Evolutionary conservation across 2,113 vertebrate genomes (phyloP).

Genomic region (Thermophis baileyi): DNA sequence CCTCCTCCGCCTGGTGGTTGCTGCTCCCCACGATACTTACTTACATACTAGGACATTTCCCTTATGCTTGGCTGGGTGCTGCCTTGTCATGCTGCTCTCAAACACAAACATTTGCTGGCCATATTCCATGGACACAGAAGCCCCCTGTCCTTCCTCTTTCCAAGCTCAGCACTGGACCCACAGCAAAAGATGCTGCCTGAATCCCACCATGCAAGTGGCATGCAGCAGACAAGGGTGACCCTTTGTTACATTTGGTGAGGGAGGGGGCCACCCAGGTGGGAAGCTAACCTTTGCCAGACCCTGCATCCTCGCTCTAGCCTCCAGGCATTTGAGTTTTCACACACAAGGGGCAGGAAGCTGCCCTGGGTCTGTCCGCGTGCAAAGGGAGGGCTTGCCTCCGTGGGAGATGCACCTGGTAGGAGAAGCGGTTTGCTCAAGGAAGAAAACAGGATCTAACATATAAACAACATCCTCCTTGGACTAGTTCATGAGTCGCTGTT

Average conservation of each 20-base stretch:
- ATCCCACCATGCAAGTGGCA: neutral
- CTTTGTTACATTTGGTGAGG: neutral
- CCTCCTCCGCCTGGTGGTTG: neutral
- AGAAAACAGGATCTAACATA: conserved; percentile 78
- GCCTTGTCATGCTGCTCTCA: neutral
- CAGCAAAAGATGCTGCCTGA: neutral
- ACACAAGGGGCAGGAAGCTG: conserved; percentile 59
- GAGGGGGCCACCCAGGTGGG: neutral
- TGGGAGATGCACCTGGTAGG: conserved; percentile 72
- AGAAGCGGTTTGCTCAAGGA: conserved; percentile 64
- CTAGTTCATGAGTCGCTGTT: conserved; percentile 59
- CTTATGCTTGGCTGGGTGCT: neutral
- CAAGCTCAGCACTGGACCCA: neutral
- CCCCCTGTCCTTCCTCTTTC: neutral
- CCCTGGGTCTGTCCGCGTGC: conserved; percentile 18
- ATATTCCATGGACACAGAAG: neutral
- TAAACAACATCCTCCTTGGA: conserved; percentile 77
- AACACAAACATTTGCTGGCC: neutral
- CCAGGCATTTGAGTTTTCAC: conserved; percentile 11
- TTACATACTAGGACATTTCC: neutral
- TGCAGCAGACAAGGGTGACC: neutral
- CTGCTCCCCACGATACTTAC: neutral
- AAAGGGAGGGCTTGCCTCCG: conserved; percentile 27
- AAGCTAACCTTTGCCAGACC: conserved; percentile 46
- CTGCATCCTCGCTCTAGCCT: conserved; percentile 5